Evolutionary conservation across 2,113 vertebrate genomes (phyloP).

Genomic region (Coptodon rendalli): DNA sequence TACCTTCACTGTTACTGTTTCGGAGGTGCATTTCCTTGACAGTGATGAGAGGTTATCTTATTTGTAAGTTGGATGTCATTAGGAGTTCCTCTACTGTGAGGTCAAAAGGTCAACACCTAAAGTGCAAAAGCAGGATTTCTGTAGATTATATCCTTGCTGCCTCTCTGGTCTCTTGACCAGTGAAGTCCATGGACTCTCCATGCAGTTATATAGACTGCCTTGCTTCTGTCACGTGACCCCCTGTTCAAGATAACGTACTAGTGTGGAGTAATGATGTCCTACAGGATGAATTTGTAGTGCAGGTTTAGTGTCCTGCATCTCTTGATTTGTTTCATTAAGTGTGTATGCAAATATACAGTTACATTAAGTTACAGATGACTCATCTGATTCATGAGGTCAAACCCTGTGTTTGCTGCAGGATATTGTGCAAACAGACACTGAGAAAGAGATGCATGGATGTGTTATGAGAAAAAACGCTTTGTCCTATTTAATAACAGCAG

Average conservation of each 20-base stretch:
- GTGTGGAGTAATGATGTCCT: neutral
- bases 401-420: neutral
- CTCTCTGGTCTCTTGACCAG: neutral
- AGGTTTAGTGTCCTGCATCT: neutral
- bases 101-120: conserved; percentile 18
- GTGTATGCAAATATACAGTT: neutral
- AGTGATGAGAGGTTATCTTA: neutral
- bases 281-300: neutral
- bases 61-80: neutral
- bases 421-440: neutral
- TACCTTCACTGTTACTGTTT: neutral
- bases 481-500: neutral
- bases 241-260: neutral
- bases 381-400: neutral
- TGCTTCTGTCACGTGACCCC: neutral
- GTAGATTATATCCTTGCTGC: conserved; percentile 1
- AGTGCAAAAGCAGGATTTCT: neutral
- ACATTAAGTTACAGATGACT: neutral
- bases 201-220: neutral
- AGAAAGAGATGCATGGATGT: neutral
- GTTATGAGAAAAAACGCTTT: neutral
- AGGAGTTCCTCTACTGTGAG: neutral
- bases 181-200: neutral
- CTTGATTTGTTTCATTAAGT: neutral
- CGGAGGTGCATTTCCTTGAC: neutral